These are phyloP conservation scores for Phortica okadai DNA, from an alignment of 2,888 invertebrate genomes.

Conservation along the genomic window DNA sequence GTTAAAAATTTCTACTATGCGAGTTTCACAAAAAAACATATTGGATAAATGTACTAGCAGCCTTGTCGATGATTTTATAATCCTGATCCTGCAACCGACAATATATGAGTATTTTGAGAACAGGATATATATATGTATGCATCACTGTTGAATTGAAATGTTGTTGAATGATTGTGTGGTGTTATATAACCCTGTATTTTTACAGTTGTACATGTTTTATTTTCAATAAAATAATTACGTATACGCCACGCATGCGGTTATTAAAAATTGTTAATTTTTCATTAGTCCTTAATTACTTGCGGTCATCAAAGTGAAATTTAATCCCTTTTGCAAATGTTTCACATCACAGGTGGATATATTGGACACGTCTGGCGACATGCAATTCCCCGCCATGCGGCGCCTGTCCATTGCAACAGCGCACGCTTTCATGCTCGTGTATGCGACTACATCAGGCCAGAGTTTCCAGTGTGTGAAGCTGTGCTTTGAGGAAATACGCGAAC, in stretches of 20 bases:
- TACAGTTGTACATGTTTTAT: no score
- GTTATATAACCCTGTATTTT: not conserved
- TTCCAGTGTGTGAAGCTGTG: conserved; percentile 85
- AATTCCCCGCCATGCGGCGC: conserved; percentile 93
- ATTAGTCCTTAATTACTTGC: conserved; percentile 32
- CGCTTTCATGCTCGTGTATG: conserved; percentile 91
- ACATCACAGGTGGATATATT: conserved; percentile 82
- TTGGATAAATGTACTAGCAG: no score
- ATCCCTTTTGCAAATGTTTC: conserved; percentile 19
- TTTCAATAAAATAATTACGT: no score
- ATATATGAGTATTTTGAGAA: no score
- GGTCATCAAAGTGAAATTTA: conserved; percentile 8
- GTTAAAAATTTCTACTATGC: no score
- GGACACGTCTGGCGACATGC: conserved; percentile 90
- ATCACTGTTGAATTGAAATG: no score
- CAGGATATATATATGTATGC: no score
- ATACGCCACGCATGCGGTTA: not conserved
- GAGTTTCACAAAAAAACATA: no score
- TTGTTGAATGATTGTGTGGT: no score
- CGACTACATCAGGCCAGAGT: conserved; percentile 85
- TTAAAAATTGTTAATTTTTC: conserved; percentile 19
- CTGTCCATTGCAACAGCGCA: conserved; percentile 91
- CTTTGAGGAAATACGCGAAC: conserved; percentile 89
- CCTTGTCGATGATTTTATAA: no score
- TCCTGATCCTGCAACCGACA: no score